A percentile compares a stretch with the other conserved stretches of the same genome.
Conservation (phyloP, 2,797 vertebrate genomes). For the Remorina albescens region DNA sequence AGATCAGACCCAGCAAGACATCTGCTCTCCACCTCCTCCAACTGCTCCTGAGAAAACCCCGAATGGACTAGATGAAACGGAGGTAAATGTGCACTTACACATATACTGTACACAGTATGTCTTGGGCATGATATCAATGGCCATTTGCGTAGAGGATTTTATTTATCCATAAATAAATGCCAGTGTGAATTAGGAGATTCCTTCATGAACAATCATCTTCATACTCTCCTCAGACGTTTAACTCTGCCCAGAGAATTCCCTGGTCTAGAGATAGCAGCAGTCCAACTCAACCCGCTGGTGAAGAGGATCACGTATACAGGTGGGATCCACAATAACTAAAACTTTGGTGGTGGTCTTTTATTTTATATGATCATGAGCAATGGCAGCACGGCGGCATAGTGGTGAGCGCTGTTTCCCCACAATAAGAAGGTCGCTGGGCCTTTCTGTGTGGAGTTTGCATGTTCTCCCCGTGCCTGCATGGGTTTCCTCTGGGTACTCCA, state of each 20-base stretch:
- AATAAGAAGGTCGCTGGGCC: too few species aligned
- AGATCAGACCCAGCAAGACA: conserved; percentile 88
- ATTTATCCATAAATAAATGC: not conserved
- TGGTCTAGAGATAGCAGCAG: conserved; percentile 84
- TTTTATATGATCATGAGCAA: too few species aligned
- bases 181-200: not conserved
- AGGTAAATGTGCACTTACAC: conserved; percentile 50
- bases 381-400: too few species aligned
- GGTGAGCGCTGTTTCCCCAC: too few species aligned
- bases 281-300: conserved; percentile 79
- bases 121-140: not conserved
- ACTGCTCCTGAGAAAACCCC: conserved; percentile 87
- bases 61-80: conserved; percentile 86
- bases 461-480: too few species aligned
- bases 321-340: conserved; percentile 49
- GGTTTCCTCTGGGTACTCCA: too few species aligned
- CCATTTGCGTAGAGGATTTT: not conserved
- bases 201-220: not conserved
- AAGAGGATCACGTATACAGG: conserved; percentile 99
- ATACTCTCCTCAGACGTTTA: conserved; percentile 70
- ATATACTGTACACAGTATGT: not conserved
- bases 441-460: too few species aligned
- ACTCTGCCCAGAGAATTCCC: conserved; percentile 83
- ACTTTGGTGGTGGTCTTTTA: too few species aligned
- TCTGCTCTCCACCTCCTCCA: conserved; percentile 84